Evolutionary conservation across 2,888 invertebrate species (phyloP).

Genomic region (Petrophora chlorosata): DNA sequence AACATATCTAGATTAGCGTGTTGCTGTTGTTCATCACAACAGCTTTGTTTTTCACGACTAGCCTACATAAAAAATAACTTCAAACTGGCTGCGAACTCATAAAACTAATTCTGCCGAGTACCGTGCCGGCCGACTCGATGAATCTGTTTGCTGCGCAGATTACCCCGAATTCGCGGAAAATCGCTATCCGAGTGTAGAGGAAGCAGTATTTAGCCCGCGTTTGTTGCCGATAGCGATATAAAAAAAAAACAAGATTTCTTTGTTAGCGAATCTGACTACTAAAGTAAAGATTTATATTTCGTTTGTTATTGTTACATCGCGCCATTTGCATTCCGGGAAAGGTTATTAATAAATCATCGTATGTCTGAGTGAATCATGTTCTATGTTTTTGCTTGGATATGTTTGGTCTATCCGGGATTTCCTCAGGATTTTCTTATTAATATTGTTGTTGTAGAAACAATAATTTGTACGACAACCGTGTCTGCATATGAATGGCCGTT

Average conservation of each 20-base stretch:
- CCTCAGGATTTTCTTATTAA: constrained; percentile 18
- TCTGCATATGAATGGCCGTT: constrained; percentile 19
- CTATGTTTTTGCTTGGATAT: constrained; percentile 13
- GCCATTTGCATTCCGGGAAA: constrained; percentile 23
- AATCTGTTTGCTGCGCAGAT: constrained; percentile 27
- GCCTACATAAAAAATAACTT: constrained; percentile 17
- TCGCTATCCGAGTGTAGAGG: constrained; percentile 21
- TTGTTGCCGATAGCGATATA: background rate
- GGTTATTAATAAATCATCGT: constrained; percentile 19
- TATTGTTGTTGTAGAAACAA: constrained; percentile 16
- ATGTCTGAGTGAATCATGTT: constrained; percentile 21
- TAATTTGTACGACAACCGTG: constrained; percentile 12
- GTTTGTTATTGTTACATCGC: constrained; percentile 13
- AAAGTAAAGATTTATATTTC: background rate
- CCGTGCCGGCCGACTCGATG: constrained; percentile 21
- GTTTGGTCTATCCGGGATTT: constrained; percentile 30
- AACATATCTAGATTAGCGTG: too few relatives aligned
- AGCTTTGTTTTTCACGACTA: too few relatives aligned
- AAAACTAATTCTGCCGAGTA: constrained; percentile 17
- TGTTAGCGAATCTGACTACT: too few relatives aligned
- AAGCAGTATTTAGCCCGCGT: constrained; percentile 6
- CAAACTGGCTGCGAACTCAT: constrained; percentile 29
- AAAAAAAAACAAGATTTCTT: too few relatives aligned
- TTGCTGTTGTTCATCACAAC: too few relatives aligned
- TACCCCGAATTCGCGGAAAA: constrained; percentile 20